Conservation (phyloP, 2,113 vertebrate genomes). For the Carassius auratus region DNA sequence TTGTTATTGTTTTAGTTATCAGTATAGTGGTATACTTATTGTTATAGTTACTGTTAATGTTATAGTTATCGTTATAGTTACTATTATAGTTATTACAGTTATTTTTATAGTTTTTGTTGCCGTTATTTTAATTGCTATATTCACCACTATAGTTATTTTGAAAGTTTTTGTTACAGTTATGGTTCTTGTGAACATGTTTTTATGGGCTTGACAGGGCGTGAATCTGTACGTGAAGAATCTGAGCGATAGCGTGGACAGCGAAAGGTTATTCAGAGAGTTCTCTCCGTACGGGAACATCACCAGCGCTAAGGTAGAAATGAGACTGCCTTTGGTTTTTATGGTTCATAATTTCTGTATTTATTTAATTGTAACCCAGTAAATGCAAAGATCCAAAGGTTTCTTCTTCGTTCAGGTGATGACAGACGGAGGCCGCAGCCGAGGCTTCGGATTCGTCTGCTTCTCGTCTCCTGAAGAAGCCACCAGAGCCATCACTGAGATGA, state of each 20-base stretch:
- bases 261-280: conserved; percentile 92
- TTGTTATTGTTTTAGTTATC: no score
- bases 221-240: conserved; percentile 98
- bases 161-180: neutral
- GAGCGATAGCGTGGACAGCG: conserved; percentile 94
- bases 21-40: no score
- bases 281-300: conserved; percentile 95
- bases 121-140: neutral
- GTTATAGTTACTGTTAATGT: no score
- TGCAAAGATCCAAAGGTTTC: neutral
- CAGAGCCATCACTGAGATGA: conserved; percentile 98
- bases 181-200: neutral
- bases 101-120: neutral
- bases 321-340: no score
- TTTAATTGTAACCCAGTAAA: neutral
- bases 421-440: conserved; percentile 95
- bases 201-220: conserved; percentile 80
- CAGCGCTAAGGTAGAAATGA: conserved; percentile 87
- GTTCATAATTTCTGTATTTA: neutral
- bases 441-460: conserved; percentile 83
- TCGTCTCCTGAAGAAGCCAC: conserved; percentile 81
- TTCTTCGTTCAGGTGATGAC: conserved; percentile 86
- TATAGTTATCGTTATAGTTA: no score
- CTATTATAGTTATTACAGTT: neutral
- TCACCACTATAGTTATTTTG: neutral